These are phyloP conservation scores for Aphelocoma coerulescens DNA, from an alignment of 2,113 vertebrate genomes.

Conservation along the genomic window DNA sequence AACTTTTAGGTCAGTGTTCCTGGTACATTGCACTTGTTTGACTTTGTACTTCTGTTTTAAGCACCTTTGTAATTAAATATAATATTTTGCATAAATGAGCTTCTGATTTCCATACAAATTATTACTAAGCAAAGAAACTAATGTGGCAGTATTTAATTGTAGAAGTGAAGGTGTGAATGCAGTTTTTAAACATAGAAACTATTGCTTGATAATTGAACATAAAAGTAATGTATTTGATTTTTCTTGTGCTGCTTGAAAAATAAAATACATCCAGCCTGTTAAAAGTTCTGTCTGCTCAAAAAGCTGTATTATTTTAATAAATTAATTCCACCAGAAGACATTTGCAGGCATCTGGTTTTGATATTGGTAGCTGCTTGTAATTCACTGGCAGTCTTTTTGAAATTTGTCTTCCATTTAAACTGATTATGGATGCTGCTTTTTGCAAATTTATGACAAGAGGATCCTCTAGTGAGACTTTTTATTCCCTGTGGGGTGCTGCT, in stretches of 20 bases:
- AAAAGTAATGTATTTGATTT: background rate
- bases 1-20: background rate
- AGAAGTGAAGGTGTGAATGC: background rate
- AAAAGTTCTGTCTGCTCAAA: background rate
- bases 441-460: background rate
- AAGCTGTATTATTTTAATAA: background rate
- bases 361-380: background rate
- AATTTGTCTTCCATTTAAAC: background rate
- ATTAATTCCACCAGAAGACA: background rate
- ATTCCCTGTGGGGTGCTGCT: background rate
- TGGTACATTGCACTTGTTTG: background rate
- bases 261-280: slow-evolving; percentile 8
- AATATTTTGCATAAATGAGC: background rate
- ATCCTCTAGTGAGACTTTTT: background rate
- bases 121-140: background rate
- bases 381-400: background rate
- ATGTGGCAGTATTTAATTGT: background rate
- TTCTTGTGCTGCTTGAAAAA: slow-evolving; percentile 31
- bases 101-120: slow-evolving; percentile 5
- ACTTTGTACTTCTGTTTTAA: slow-evolving; percentile 12
- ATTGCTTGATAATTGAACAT: background rate
- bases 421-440: background rate
- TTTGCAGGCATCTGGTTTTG: background rate
- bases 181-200: background rate
- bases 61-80: slow-evolving; percentile 17